Percentiles rank a stretch among this genome's conserved stretches.
phyloP scores from a whole-genome alignment of 2,888 invertebrate genomes.

The Agrochola litura region DNA sequence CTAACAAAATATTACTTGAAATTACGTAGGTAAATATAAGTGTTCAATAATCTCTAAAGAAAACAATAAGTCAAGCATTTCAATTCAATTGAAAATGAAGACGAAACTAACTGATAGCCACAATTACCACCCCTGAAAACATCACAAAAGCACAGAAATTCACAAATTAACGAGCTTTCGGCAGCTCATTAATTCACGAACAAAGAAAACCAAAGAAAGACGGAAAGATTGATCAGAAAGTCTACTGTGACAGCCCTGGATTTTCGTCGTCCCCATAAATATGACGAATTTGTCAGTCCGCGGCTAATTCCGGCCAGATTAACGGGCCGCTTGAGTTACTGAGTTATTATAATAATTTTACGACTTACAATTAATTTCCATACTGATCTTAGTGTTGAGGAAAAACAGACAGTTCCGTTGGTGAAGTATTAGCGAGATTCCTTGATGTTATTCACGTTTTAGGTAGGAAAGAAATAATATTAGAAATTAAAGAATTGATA shows the following conservation, averaged over 20 bases:
- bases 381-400: constrained; percentile 46
- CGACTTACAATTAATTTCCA: constrained; percentile 61
- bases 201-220: constrained; percentile 50
- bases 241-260: constrained; percentile 70
- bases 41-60: background rate
- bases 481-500: background rate
- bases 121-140: constrained; percentile 9
- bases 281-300: constrained; percentile 81
- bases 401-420: constrained; percentile 43
- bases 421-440: constrained; percentile 6
- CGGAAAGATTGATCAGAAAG: constrained; percentile 52
- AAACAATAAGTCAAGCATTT: background rate
- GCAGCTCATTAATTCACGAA: constrained; percentile 51
- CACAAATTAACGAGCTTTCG: constrained; percentile 38
- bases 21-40: background rate
- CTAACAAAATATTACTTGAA: background rate
- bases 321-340: constrained; percentile 69
- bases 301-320: constrained; percentile 76
- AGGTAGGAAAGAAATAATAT: background rate
- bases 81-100: background rate
- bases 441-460: background rate
- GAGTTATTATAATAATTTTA: constrained; percentile 77
- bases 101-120: background rate
- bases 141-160: constrained; percentile 10
- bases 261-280: constrained; percentile 75